Base-by-base conservation (phyloP, 30 jellyfish, hydroid and myxozoan species). In the Thelohanellus kitauei region DNA sequence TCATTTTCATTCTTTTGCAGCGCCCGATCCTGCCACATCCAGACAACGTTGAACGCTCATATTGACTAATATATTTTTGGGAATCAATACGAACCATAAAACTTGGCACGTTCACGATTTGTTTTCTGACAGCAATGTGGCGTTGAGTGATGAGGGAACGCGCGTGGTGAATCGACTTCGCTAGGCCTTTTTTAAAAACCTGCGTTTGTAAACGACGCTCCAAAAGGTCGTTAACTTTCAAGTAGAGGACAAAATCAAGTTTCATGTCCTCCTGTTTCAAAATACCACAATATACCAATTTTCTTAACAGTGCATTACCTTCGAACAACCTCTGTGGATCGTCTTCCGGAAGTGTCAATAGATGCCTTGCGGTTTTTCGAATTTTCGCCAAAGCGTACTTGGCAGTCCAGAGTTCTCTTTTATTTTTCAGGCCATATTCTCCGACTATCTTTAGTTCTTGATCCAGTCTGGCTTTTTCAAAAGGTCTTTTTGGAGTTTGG, bases 321-420 rank as follows among this genome's bases (percentile, higher is more conserved):
- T 78, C 97, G 48, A 78, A 78, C 4, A 78, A 58, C 18, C 97
- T 88, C 4, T 84, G 66, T 23, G 73, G 20, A 59, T 78, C 97
- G 44, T 63, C 64, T 51, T 62, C 88, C 2, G 89, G 85, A 34
- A 78, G 60, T 31, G 97, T 78, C 31, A 78, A 82, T 61, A 78
- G 35, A 30, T 60, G 82, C 38, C 97, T 61, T 33, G 97, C 97
- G 29, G 88, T 51, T 85, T 78, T 62, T 10, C 97, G 67, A 39
- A 78, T 78, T 43, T 78, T 64, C 4, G 97, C 97, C 12, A 78
- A 54, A 12, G 89, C 44, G 33, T 47, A 78, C 33, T 78, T 78
- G 21, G 66, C 97, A 31, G 88, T 44, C 97, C 97, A 78, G 24
- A 78, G 88, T 44, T 78, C 97, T 32, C 97, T 80, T 55, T 78